These are phyloP conservation scores for Agrypnia vestita DNA, from an alignment of 1,140 invertebrate species.

Conservation along the genomic window DNA sequence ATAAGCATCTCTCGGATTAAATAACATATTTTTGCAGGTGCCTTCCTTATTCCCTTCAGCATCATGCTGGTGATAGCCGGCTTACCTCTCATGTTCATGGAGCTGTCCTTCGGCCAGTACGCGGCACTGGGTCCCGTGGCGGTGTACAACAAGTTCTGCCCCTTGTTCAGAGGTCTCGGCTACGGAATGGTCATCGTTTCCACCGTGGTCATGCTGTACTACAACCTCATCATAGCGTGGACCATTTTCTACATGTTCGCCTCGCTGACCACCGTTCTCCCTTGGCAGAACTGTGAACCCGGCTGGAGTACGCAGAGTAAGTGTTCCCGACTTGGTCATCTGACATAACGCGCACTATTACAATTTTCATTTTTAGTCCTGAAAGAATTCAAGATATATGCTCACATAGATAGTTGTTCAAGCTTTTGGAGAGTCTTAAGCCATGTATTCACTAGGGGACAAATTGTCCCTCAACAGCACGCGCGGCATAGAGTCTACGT, in stretches of 20 bases:
- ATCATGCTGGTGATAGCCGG: slow-evolving; percentile 90
- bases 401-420: no score
- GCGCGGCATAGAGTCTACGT: no score
- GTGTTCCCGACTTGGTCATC: slow-evolving; percentile 57
- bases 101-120: slow-evolving; percentile 84
- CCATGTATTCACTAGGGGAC: no score
- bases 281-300: slow-evolving; percentile 85
- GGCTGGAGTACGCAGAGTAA: slow-evolving; percentile 83
- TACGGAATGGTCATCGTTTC: slow-evolving; percentile 90
- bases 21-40: slow-evolving; percentile 74
- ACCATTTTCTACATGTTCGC: slow-evolving; percentile 87
- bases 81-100: slow-evolving; percentile 92
- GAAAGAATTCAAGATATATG: no score
- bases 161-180: slow-evolving; percentile 82
- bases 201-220: slow-evolving; percentile 87
- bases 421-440: no score
- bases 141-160: slow-evolving; percentile 81
- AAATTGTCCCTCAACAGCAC: no score
- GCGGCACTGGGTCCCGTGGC: slow-evolving; percentile 83
- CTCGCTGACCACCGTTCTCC: slow-evolving; percentile 76
- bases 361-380: no score
- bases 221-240: slow-evolving; percentile 91
- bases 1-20: no score
- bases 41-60: slow-evolving; percentile 88
- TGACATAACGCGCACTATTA: no score